phyloP scores from a whole-genome alignment of 2,113 vertebrate species.

The Myiopsitta monachus region DNA sequence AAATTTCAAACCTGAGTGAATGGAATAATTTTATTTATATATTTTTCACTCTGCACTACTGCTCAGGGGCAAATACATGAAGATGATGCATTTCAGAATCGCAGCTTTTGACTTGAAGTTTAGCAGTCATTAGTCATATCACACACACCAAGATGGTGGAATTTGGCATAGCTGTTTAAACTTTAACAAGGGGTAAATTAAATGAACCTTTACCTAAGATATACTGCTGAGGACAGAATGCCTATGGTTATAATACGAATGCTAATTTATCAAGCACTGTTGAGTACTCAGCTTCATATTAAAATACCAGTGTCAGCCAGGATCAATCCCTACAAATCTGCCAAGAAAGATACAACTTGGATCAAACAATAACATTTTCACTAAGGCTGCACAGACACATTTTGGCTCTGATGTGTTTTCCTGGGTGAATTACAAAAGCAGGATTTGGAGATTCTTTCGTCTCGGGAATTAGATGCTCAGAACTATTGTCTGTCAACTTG shows the following conservation, averaged over 20 bases:
- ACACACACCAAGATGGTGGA: constrained; percentile 14
- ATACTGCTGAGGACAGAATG: neutral
- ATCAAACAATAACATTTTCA: constrained; percentile 50
- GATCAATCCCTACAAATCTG: constrained; percentile 56
- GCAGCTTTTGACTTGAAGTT: constrained; percentile 6
- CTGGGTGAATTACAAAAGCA: constrained; percentile 48
- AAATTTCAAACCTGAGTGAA: neutral
- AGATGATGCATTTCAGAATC: constrained; percentile 1
- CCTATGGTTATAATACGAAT: neutral
- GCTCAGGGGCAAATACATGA: neutral
- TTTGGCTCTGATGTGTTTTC: constrained; percentile 49
- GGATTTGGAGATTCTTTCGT: constrained; percentile 32
- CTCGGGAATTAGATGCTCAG: constrained; percentile 51
- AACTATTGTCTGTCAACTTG: constrained; percentile 55
- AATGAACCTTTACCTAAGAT: constrained; percentile 29
- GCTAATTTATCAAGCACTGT: constrained; percentile 3
- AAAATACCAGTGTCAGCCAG: neutral
- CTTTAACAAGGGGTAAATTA: constrained; percentile 12
- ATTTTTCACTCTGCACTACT: accelerated
- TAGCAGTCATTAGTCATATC: constrained; percentile 12
- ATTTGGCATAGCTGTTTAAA: constrained; percentile 27
- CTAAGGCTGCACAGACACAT: constrained; percentile 13
- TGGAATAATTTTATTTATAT: neutral
- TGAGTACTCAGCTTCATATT: neutral
- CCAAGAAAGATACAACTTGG: constrained; percentile 42